Evolutionary conservation across 2,113 vertebrate genomes (phyloP), one percentile per base, ranked within the genome.

Genomic region (Rhombomys opimus): DNA sequence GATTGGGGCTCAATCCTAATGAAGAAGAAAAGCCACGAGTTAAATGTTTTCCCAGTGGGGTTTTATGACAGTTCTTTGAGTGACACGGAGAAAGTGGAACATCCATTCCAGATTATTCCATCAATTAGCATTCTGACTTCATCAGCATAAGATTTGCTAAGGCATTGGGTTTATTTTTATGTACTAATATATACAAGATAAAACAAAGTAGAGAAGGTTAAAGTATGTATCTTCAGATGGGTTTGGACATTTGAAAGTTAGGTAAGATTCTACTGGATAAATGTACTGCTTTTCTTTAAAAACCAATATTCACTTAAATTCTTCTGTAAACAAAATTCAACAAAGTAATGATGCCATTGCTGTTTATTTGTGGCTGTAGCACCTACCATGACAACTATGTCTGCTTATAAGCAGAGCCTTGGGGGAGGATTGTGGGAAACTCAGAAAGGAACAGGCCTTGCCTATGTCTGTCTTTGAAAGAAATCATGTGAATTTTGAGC

Each of bases 81-180:
- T 90, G 38, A 78, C 46, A 61, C 27, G 57, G 57, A 82, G 22
- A 46, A 70, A 65, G 27, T 76, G 38, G 52, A 88, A 14, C 8
- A 30, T 85, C 52, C 92, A 86, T 94, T 59, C 23, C 22, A 27
- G 88, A 90, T 32, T 88, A 89, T 91, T 94, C 96, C 65, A 61
- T 0, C 72, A 35, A 50, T 87, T 68, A 87, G 46, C 82, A 32
- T 67, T 23, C 32, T 93, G 78, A 57, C 67, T 94, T 85, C 91
- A 78, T 50, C 46, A 80, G 92, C 81, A 85, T 90, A 90, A 96
- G 20, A 13, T 80, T 67, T 25, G 15, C 20, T 61, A 61, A 92
- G 38, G 76, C 22, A 50, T 5, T 91, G 22, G 35, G 78, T 84
- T 89, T 91, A 72, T 13, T 96, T 96, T 78, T 90, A 67, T 61